Percentiles rank a stretch among this genome's conserved stretches.
These are phyloP conservation scores for Chrysotoxum bicinctum DNA, from an alignment of 2,888 invertebrate genomes.

Conservation along the genomic window DNA sequence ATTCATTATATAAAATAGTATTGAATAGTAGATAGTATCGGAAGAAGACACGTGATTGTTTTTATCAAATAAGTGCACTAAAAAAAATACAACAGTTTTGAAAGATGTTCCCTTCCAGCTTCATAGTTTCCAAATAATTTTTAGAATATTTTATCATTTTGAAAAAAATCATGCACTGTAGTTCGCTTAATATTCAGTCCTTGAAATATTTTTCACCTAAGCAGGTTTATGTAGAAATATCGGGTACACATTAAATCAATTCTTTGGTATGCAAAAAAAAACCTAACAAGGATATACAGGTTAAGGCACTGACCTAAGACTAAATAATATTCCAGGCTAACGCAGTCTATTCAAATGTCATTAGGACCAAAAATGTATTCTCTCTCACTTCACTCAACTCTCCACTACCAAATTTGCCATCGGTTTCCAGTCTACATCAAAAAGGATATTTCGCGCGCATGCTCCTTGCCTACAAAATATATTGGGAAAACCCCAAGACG, in stretches of 20 bases:
- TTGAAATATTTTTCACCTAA: too few relatives aligned
- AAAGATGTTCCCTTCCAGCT: too few relatives aligned
- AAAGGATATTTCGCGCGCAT: constrained; percentile 48
- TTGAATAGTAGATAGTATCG: too few relatives aligned
- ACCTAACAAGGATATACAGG: neutral
- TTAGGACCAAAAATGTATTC: neutral
- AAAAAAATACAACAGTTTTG: too few relatives aligned
- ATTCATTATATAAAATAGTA: too few relatives aligned
- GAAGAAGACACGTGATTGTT: too few relatives aligned
- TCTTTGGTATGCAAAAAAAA: neutral
- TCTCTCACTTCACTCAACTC: neutral
- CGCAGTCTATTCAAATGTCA: neutral
- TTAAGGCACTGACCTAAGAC: constrained; percentile 26
- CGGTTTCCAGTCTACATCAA: constrained; percentile 59
- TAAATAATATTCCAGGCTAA: neutral
- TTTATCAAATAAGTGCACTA: too few relatives aligned
- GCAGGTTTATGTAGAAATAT: too few relatives aligned
- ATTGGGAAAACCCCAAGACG: constrained; percentile 46
- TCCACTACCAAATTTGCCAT: neutral
- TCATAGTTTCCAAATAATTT: too few relatives aligned
- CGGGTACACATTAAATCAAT: neutral
- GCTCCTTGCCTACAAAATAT: constrained; percentile 10
- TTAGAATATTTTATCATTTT: too few relatives aligned
- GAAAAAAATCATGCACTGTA: too few relatives aligned
- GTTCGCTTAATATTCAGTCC: too few relatives aligned